Percentiles rank a stretch among this genome's conserved stretches.
phyloP scores from a whole-genome alignment of 2,888 invertebrate genomes.

The Heliconius sara region DNA sequence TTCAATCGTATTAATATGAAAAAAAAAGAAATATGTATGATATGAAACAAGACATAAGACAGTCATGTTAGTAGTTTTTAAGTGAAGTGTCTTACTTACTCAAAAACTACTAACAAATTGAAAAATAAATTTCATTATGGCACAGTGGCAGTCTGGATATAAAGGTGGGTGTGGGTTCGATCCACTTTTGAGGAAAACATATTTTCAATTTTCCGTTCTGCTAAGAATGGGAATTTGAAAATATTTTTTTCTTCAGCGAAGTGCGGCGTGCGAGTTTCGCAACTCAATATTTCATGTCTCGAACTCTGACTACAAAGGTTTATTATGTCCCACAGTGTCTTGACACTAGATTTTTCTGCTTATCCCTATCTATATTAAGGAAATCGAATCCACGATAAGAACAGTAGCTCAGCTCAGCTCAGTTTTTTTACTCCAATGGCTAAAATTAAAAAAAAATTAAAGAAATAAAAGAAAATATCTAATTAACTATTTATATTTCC shows the following conservation, averaged over 20 bases:
- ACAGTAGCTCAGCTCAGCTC: too few species aligned
- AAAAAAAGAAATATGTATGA: too few species aligned
- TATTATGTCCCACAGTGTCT: not conserved
- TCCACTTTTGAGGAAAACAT: not conserved
- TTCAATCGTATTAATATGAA: too few species aligned
- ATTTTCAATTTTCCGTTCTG: too few species aligned
- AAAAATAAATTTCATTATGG: too few species aligned
- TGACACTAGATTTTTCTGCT: too few species aligned
- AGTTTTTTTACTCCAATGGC: not conserved
- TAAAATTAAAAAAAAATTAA: not conserved
- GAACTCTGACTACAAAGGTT: not conserved
- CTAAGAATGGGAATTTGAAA: too few species aligned
- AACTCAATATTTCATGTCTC: not conserved
- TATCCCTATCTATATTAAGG: not conserved
- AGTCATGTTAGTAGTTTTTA: too few species aligned
- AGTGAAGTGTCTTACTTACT: too few species aligned
- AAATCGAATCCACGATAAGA: not conserved
- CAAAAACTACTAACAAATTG: too few species aligned
- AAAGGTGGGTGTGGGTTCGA: not conserved
- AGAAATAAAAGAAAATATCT: not conserved
- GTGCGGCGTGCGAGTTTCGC: not conserved
- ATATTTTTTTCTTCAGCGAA: not conserved
- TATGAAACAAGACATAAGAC: too few species aligned
- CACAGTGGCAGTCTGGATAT: not conserved
- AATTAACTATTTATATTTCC: constrained; percentile 5